Conservation (phyloP, 2,888 invertebrate species). For the Syrphus vitripennis region DNA sequence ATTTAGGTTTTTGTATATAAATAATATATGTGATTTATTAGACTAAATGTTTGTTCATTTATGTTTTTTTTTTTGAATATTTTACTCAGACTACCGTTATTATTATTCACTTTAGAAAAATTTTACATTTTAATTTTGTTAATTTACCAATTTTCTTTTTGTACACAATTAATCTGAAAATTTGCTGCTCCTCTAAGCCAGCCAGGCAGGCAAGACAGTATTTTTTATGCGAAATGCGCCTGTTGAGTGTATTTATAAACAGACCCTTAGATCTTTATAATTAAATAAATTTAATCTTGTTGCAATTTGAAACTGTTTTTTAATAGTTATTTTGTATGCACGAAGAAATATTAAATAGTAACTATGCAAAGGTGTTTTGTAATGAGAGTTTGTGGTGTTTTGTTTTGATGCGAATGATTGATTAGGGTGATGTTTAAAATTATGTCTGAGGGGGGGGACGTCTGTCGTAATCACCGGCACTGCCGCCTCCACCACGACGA, state of each 20-base stretch:
- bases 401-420: neutral
- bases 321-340: conserved; percentile 28
- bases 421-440: conserved; percentile 9
- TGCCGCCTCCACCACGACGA: conserved; percentile 80
- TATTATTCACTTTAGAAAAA: conserved; percentile 33
- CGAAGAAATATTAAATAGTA: conserved; percentile 59
- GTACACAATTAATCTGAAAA: conserved; percentile 23
- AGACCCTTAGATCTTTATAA: conserved; percentile 49
- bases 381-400: neutral
- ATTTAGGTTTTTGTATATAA: conserved; percentile 39
- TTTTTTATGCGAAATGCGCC: neutral
- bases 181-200: neutral
- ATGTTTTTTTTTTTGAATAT: conserved; percentile 9
- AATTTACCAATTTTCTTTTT: conserved; percentile 1
- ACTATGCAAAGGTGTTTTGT: conserved; percentile 49
- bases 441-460: conserved; percentile 77
- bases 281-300: conserved; percentile 53
- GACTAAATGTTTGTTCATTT: conserved; percentile 29
- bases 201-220: neutral
- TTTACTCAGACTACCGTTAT: conserved; percentile 43
- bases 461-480: conserved; percentile 77
- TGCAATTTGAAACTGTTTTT: conserved; percentile 62
- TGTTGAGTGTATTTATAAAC: neutral
- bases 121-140: neutral
- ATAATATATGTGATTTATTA: conserved; percentile 38